phyloP scores from a whole-genome alignment of 1,140 invertebrate species.

The Megalonaias nervosa region DNA sequence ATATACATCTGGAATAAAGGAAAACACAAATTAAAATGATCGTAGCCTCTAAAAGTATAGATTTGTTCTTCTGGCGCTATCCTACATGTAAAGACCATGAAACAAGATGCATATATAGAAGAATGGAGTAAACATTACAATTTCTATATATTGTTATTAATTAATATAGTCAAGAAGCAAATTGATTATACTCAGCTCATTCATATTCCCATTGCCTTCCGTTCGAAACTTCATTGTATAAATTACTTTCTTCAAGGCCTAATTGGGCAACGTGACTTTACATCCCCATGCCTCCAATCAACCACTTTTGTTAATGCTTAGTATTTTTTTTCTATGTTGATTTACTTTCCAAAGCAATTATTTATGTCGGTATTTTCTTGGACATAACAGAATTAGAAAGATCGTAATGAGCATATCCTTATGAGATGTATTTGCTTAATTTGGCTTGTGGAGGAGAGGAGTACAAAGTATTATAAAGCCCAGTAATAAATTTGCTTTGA shows the following conservation, averaged over 20 bases:
- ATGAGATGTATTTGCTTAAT: neutral
- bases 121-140: neutral
- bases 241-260: no score
- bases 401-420: neutral
- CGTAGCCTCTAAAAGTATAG: neutral
- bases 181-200: no score
- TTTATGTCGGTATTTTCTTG: no score
- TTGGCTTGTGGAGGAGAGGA: neutral
- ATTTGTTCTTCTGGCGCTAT: slow-evolving; percentile 1
- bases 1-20: slow-evolving; percentile 13
- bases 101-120: neutral
- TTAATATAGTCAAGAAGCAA: neutral
- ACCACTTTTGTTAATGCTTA: no score
- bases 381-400: neutral
- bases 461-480: no score
- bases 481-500: neutral
- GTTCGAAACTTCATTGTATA: no score
- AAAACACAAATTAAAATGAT: neutral
- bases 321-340: no score
- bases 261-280: no score
- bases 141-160: neutral
- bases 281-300: no score
- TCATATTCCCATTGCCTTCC: no score
- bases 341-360: no score
- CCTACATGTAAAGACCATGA: neutral